These are phyloP conservation scores for Drosophila grimshawi DNA, from an alignment of 1,140 invertebrate species.

Conservation along the genomic window DNA sequence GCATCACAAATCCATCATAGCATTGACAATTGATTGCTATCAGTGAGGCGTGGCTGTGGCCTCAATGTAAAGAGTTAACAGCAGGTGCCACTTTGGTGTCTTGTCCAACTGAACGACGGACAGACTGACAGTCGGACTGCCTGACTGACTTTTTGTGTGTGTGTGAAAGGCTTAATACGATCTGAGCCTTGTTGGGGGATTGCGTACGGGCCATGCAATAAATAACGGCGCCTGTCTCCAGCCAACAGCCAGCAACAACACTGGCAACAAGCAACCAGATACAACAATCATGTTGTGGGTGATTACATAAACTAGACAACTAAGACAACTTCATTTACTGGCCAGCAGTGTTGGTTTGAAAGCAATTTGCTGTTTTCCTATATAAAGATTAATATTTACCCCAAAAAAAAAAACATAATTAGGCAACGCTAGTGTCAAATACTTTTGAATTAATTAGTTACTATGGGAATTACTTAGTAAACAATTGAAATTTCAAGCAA, in stretches of 20 bases:
- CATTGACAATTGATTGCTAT: slow-evolving; percentile 43
- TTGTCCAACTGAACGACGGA: slow-evolving; percentile 17
- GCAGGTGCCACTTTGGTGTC: slow-evolving; percentile 40
- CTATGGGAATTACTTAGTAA: not conserved
- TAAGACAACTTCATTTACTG: slow-evolving; percentile 70
- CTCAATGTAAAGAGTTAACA: slow-evolving; percentile 14
- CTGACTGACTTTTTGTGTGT: slow-evolving; percentile 3
- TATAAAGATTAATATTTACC: slow-evolving; percentile 1
- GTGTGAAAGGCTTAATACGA: slow-evolving; percentile 44
- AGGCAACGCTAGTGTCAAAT: slow-evolving; percentile 15
- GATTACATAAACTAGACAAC: slow-evolving; percentile 75
- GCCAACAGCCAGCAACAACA: slow-evolving; percentile 1
- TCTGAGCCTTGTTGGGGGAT: slow-evolving; percentile 17
- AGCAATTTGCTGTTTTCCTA: slow-evolving; percentile 66
- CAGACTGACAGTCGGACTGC: slow-evolving; percentile 11
- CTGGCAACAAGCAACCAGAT: slow-evolving; percentile 26
- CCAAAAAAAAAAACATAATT: slow-evolving; percentile 7
- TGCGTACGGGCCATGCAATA: slow-evolving; percentile 38
- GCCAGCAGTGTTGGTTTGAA: slow-evolving; percentile 57
- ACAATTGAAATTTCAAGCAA: slow-evolving; percentile 35
- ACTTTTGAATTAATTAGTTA: slow-evolving; percentile 7
- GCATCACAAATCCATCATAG: slow-evolving; percentile 46
- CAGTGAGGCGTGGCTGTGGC: slow-evolving; percentile 26
- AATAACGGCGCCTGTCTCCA: slow-evolving; percentile 44
- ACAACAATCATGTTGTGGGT: slow-evolving; percentile 78